Conservation (phyloP, 2,113 vertebrate species). For the Micronycteris hirsuta region DNA sequence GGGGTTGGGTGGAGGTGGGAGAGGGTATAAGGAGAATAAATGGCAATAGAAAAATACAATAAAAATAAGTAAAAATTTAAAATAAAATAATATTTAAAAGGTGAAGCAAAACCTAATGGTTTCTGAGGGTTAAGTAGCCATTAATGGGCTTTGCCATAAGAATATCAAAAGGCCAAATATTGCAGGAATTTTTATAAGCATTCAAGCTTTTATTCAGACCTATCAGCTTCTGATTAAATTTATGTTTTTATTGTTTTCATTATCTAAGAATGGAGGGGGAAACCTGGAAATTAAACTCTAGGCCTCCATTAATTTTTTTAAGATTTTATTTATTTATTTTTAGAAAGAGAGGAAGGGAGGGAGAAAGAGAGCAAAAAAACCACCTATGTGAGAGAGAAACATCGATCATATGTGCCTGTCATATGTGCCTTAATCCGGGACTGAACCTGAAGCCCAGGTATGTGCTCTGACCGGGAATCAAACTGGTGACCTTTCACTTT, state of each 20-base stretch:
- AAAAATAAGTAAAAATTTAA: background rate
- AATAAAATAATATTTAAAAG: background rate
- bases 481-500: too few relatives aligned
- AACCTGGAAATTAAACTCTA: background rate
- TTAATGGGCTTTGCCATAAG: background rate
- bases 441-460: too few relatives aligned
- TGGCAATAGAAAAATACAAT: background rate
- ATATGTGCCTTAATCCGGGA: too few relatives aligned
- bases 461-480: too few relatives aligned
- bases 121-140: background rate
- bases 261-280: background rate
- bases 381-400: too few relatives aligned
- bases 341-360: too few relatives aligned
- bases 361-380: too few relatives aligned
- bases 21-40: too few relatives aligned
- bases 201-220: background rate
- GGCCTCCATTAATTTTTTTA: background rate
- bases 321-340: too few relatives aligned
- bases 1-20: too few relatives aligned
- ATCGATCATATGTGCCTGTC: too few relatives aligned
- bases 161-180: background rate
- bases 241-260: background rate
- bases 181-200: constrained; percentile 11
- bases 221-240: background rate
- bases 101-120: background rate